Evolutionary conservation across 2,888 invertebrate genomes (phyloP), one percentile per base, ranked within the genome.

Genomic region (Nysson spinosus): DNA sequence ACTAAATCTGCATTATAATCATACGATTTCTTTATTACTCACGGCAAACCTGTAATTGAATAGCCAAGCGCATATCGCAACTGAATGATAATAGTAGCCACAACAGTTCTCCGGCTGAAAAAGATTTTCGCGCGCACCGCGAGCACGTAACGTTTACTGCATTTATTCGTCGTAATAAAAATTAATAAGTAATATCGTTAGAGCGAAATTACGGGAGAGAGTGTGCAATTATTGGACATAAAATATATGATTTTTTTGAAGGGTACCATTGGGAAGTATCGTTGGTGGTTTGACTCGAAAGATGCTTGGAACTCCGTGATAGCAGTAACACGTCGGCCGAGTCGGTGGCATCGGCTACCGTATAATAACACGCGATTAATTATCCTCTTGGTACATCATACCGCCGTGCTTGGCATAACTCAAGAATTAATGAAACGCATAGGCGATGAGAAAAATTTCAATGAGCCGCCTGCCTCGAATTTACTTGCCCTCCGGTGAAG

Each of bases 291-390:
- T 7, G 17, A 19, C 17, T 4, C 17, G 49, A 11, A n/a, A 26
- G 24, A 42, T 37, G 35, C 22, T 30, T 26, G 20, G 24, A 5
- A 20, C 30, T 34, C n/a, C 19, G 55, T 43, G 43, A 11, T 40
- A 11, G 37, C 37, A 12, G 34, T 19, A 37, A 30, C 51, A 17
- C 64, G 42, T 5, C 17, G 4, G 9, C 39, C 19, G 34, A 40
- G 14, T 49, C 16, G 40, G 43, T 28, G 50, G 32, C 47, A 56
- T 51, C 37, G 47, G 63, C 63, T 64, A 63, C 56, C 52, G 66
- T 56, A 20, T 63, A 66, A 65, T 65, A 65, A 66, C 57, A 17
- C 16, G 32, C 56, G 56, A 66, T 66, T 63, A 66, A 66, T 63
- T 66, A 66, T 56, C 42, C 51, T 35, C 46, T 30, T 26, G 30